These are phyloP conservation scores for Ceyx cyanopectus DNA, from an alignment of 2,113 vertebrate species.

Conservation along the genomic window DNA sequence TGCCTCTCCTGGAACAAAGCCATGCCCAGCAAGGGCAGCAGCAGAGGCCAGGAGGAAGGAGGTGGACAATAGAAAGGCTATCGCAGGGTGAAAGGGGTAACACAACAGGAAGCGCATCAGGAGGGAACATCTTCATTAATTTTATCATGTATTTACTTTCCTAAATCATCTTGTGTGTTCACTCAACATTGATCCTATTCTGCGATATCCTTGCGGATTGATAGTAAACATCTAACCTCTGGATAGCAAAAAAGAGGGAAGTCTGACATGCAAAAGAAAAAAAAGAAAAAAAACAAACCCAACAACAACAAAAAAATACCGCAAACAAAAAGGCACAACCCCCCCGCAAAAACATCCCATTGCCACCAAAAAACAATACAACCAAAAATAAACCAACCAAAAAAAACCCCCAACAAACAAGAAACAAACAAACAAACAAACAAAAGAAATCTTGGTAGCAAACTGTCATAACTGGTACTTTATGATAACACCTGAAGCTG, in stretches of 20 bases:
- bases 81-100: background rate
- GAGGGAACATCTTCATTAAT: constrained; percentile 18
- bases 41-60: background rate
- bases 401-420: no score
- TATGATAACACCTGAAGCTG: background rate
- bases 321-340: no score
- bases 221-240: constrained; percentile 3
- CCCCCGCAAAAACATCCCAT: background rate
- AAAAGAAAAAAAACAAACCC: background rate
- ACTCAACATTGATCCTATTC: background rate
- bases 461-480: background rate
- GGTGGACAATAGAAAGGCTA: background rate
- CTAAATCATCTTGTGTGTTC: constrained; percentile 15
- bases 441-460: background rate
- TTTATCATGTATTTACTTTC: background rate
- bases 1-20: constrained; percentile 12
- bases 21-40: background rate
- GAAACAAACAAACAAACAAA: background rate
- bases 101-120: background rate
- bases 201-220: constrained; percentile 16
- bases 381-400: no score
- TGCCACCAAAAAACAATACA: background rate
- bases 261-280: background rate
- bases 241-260: background rate
- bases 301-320: no score